These are phyloP conservation scores for Chitala chitala DNA, from an alignment of 2,113 vertebrate species.

Conservation along the genomic window DNA sequence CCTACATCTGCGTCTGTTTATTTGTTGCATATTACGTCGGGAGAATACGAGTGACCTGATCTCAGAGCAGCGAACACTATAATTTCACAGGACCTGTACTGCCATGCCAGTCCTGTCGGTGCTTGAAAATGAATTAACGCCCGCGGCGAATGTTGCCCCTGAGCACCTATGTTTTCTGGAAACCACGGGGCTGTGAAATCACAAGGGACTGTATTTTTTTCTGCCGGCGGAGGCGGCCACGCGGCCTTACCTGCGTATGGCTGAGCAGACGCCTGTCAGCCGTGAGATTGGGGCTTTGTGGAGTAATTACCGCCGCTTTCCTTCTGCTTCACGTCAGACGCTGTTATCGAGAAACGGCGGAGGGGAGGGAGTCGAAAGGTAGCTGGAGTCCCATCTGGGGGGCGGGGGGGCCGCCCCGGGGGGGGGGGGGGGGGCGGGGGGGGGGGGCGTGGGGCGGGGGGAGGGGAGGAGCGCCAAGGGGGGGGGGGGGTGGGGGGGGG, in stretches of 20 bases:
- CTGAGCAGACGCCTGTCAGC: not conserved
- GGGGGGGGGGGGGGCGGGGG: too few species aligned
- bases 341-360: not conserved
- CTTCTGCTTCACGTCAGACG: conserved; percentile 20
- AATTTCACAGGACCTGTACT: too few species aligned
- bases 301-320: conserved; percentile 7
- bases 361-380: conserved; percentile 5
- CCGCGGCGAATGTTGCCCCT: not conserved
- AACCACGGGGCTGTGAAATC: not conserved
- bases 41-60: too few species aligned
- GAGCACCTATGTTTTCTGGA: not conserved
- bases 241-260: not conserved
- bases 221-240: not conserved
- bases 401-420: too few species aligned
- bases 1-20: too few species aligned
- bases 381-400: conserved; percentile 32
- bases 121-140: not conserved
- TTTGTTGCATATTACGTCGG: too few species aligned
- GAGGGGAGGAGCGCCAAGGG: too few species aligned
- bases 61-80: too few species aligned
- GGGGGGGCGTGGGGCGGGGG: too few species aligned
- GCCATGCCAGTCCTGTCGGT: not conserved
- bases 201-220: not conserved
- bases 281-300: conserved; percentile 3
- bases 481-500: too few species aligned